Evolutionary conservation across 1,140 invertebrate species (phyloP).

Genomic region (Drosophila truncata): DNA sequence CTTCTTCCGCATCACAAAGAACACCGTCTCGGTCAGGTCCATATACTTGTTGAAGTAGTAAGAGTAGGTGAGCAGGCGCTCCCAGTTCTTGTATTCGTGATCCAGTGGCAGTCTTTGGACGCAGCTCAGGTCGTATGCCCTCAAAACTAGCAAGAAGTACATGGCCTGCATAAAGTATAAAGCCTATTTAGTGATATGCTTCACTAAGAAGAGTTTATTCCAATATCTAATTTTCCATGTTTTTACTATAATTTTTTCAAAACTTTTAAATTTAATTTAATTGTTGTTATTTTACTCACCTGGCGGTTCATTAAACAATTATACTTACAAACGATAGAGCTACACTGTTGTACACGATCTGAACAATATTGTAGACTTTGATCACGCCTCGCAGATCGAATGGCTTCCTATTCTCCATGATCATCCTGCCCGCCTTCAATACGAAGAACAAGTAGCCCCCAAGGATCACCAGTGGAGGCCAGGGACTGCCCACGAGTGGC

Average conservation of each 20-base stretch:
- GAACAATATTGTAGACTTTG: constrained; percentile 92
- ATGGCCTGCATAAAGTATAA: constrained; percentile 10
- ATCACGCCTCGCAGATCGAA: constrained; percentile 90
- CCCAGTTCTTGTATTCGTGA: constrained; percentile 33
- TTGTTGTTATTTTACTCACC: background rate
- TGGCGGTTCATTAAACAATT: too few species aligned
- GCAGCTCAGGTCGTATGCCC: constrained; percentile 39
- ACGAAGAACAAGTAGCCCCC: constrained; percentile 90
- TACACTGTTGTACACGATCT: constrained; percentile 85
- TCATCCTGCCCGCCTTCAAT: constrained; percentile 88
- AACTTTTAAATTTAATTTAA: background rate
- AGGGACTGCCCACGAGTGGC: constrained; percentile 90
- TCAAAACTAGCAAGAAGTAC: constrained; percentile 20
- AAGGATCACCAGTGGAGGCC: constrained; percentile 89
- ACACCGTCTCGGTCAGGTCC: constrained; percentile 53
- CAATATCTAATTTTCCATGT: too few species aligned
- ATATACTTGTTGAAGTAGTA: constrained; percentile 60
- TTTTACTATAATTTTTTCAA: background rate
- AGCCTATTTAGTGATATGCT: background rate
- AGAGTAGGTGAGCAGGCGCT: constrained; percentile 30
- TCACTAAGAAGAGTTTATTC: too few species aligned
- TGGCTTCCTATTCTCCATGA: constrained; percentile 93
- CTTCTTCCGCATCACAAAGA: constrained; percentile 66
- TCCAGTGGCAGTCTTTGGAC: constrained; percentile 32
- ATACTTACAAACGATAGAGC: constrained; percentile 33